A percentile compares a stretch with the other conserved stretches of the same genome.
Conservation (phyloP, 2,113 vertebrate genomes). For the Oncorhynchus mykiss region DNA sequence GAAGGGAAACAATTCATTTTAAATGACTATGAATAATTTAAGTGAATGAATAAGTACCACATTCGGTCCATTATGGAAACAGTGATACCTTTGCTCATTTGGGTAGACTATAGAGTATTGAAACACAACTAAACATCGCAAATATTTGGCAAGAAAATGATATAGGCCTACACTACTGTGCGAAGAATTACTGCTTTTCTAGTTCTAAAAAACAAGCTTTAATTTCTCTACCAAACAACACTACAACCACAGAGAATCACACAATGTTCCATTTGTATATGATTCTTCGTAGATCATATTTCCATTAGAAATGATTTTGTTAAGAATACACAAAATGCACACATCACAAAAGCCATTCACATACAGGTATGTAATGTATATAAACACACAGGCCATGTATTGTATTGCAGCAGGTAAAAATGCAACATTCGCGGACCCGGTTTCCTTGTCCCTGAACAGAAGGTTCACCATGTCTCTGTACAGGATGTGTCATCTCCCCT, state of each 20-base stretch:
- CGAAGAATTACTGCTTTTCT: slow-evolving; percentile 64
- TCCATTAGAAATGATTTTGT: slow-evolving; percentile 57
- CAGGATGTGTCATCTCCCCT: neutral
- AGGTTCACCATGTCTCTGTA: neutral
- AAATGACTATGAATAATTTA: neutral
- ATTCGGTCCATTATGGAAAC: slow-evolving; percentile 56
- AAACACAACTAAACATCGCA: slow-evolving; percentile 60
- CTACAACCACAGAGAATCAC: slow-evolving; percentile 57
- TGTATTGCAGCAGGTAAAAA: slow-evolving; percentile 11
- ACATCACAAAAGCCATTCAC: slow-evolving; percentile 67
- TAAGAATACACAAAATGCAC: slow-evolving; percentile 70
- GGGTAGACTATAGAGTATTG: slow-evolving; percentile 50
- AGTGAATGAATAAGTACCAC: neutral
- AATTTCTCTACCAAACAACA: slow-evolving; percentile 61
- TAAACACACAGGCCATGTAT: slow-evolving; percentile 30
- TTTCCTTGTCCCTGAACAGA: neutral
- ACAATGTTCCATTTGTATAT: slow-evolving; percentile 60
- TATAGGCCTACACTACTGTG: slow-evolving; percentile 55
- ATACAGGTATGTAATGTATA: slow-evolving; percentile 30
- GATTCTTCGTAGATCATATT: slow-evolving; percentile 41
- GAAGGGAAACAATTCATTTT: neutral
- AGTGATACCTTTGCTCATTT: slow-evolving; percentile 69
- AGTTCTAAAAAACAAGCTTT: slow-evolving; percentile 51
- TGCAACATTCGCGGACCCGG: slow-evolving; percentile 7
- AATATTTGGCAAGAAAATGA: slow-evolving; percentile 68